phyloP scores from a whole-genome alignment of 2,113 vertebrate species.

The Podiceps cristatus region DNA sequence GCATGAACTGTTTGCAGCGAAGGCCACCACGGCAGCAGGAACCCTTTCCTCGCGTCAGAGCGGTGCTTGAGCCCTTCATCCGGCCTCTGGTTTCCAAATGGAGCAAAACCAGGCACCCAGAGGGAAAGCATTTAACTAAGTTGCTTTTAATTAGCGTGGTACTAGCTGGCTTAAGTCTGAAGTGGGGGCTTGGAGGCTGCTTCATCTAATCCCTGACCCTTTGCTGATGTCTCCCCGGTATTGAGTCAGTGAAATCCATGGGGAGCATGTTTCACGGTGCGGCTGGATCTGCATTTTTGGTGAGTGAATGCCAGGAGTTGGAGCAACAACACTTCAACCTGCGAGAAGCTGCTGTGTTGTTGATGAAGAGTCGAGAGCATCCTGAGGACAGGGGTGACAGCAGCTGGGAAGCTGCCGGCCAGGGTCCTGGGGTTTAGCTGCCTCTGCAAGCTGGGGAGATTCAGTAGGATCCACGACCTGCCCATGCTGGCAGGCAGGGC shows the following conservation, averaged over 20 bases:
- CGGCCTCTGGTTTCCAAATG: background rate
- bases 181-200: background rate
- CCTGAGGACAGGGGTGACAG: background rate
- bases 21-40: background rate
- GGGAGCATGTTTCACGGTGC: fast-evolving
- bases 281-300: background rate
- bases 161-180: background rate
- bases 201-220: background rate
- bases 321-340: background rate
- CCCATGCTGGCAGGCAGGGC: fast-evolving
- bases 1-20: background rate
- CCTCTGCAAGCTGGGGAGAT: background rate
- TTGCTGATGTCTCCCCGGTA: background rate
- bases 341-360: background rate
- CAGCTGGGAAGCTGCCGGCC: background rate
- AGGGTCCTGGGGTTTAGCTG: background rate
- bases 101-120: background rate
- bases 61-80: background rate
- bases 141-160: background rate
- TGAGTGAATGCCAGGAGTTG: background rate
- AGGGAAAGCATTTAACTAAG: background rate
- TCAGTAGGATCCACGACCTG: background rate
- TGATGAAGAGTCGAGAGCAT: too few species aligned
- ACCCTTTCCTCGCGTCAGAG: background rate
- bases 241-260: fast-evolving